A percentile compares a stretch with the other conserved stretches of the same genome.
Evolutionary conservation across 2,113 vertebrate genomes (phyloP).

Genomic region (Protobothrops mucrosquamatus): DNA sequence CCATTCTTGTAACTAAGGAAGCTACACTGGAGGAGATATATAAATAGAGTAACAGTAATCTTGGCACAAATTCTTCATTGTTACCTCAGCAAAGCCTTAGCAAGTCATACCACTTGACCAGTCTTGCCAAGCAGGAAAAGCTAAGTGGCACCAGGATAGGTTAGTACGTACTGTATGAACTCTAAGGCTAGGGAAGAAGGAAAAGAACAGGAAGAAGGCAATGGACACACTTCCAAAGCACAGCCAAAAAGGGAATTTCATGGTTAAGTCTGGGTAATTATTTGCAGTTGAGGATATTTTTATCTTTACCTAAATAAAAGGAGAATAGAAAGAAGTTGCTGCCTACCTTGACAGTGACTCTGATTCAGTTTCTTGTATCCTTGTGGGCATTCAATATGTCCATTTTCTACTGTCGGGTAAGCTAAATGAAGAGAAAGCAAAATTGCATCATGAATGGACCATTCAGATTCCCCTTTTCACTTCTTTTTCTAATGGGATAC

Average conservation of each 20-base stretch:
- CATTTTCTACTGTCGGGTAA: conserved; percentile 82
- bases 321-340: neutral
- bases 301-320: neutral
- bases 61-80: neutral
- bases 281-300: neutral
- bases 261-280: neutral
- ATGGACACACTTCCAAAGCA: neutral
- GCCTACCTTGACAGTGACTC: conserved; percentile 93
- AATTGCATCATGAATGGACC: neutral
- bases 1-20: neutral
- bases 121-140: neutral
- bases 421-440: conserved; percentile 66
- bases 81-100: neutral
- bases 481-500: neutral
- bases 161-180: neutral
- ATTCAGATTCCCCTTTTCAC: neutral
- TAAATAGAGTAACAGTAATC: neutral
- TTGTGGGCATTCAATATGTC: conserved; percentile 86
- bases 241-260: neutral
- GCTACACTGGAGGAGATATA: neutral
- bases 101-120: neutral
- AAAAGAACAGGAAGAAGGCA: neutral
- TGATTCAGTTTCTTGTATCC: conserved; percentile 88
- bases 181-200: neutral
- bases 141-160: neutral